Evolutionary conservation across 2,113 vertebrate genomes (phyloP).

Genomic region (Rousettus leschenaultii): DNA sequence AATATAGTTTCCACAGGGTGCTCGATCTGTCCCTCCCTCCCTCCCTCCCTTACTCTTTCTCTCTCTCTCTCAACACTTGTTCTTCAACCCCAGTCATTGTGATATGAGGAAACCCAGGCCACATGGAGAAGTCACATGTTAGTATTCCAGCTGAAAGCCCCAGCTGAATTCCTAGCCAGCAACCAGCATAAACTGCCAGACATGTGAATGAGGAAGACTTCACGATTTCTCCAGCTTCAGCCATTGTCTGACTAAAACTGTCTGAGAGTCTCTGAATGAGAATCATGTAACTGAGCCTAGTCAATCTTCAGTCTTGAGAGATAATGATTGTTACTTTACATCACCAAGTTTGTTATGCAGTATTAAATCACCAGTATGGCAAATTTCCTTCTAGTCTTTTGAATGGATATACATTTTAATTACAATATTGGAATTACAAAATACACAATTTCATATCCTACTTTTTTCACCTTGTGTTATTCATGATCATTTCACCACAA

Average conservation of each 20-base stretch:
- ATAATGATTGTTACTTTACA: background rate
- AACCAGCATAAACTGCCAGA: conserved; percentile 15
- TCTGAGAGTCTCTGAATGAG: background rate
- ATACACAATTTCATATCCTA: too few species aligned
- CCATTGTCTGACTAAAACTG: conserved; percentile 1
- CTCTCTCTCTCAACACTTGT: background rate
- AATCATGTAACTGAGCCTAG: background rate
- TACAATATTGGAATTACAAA: too few species aligned
- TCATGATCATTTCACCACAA: too few species aligned
- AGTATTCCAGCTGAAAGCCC: conserved; percentile 2
- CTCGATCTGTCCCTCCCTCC: too few species aligned
- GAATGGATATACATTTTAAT: too few species aligned
- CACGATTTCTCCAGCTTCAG: background rate
- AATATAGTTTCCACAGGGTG: background rate
- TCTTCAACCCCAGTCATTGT: conserved; percentile 21
- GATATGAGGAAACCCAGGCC: conserved; percentile 26
- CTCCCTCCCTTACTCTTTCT: background rate
- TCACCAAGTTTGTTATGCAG: background rate
- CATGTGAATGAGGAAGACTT: background rate
- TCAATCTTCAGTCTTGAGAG: background rate
- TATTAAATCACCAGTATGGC: too few species aligned
- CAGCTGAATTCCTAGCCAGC: background rate
- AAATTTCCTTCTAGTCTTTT: too few species aligned
- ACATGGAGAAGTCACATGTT: conserved; percentile 31
- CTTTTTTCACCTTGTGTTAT: too few species aligned